Base-by-base conservation (phyloP, 2,888 invertebrate genomes). In the Drosophila flavopinicola region DNA sequence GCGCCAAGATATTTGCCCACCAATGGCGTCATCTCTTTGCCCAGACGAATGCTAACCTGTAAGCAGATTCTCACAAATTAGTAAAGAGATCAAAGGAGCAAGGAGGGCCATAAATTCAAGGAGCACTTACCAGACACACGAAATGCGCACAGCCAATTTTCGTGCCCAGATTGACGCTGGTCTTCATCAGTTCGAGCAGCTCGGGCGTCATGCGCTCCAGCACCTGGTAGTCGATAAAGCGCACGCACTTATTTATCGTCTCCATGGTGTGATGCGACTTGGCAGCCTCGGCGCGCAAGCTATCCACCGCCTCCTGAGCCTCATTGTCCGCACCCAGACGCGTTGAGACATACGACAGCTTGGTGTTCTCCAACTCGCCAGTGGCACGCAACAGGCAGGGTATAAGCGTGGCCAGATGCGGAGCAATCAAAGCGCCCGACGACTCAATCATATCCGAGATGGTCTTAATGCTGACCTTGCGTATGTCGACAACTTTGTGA, bases 201-300 rank as follows among this genome's bases (percentile, higher is more conserved):
- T 94, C 94, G 0, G 97, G 97, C 7, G 97, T 93, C 91, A 97
- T 93, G 78, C 95, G 95, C 74, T 95, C 95, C 87, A 98, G 92
- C 24, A 94, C 94, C 7, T 94, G 92, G 39, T 93, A 94, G 90
- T 96, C 96, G 24, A 97, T 93, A 89, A 94, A 96, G 76, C 93
- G 93, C 27, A 94, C 92, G 76, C 94, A 94, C 93, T 96, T 95
- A 37, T 95, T 94, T 30, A 97, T 94, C 2, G 97, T 96, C 85
- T 97, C 97, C 70, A 96, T 96, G 61, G 97, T 96, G 63, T 97
- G 96, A 89, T 98, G 96, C 1, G 94, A 94, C 83, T 95, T 95
- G 0, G 97, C 96, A 1, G 95, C 95, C 52, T 94, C 95, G 6
- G 97, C 96, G 54, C 98, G 92, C 59, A 95, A 93, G 70, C 94